phyloP scores from a whole-genome alignment of 1,140 invertebrate species.

The Panagrolaimus sp. region DNA sequence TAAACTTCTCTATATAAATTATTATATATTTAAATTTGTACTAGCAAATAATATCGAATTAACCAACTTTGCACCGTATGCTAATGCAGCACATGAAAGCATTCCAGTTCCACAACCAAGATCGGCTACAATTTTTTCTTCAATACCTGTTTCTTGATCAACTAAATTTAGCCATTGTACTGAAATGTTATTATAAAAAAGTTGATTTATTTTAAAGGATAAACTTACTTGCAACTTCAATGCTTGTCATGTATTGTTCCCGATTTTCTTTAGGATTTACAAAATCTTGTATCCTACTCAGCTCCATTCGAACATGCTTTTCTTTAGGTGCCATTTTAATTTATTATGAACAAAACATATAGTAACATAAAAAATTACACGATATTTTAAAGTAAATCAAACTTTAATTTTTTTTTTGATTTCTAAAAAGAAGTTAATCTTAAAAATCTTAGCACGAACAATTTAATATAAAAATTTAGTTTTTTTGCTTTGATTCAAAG shows the following conservation, averaged over 20 bases:
- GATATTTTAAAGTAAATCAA: too few relatives aligned
- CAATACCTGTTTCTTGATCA: background rate
- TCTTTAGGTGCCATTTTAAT: too few relatives aligned
- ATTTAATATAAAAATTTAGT: too few relatives aligned
- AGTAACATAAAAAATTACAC: too few relatives aligned
- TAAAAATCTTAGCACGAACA: too few relatives aligned
- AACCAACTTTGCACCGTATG: background rate
- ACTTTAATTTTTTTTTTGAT: too few relatives aligned
- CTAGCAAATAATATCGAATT: too few relatives aligned
- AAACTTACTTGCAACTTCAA: background rate
- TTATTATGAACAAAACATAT: too few relatives aligned
- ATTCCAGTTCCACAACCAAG: conserved; percentile 6
- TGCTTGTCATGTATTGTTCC: conserved; percentile 5
- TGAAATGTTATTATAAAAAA: background rate
- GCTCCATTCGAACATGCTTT: background rate
- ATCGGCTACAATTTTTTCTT: background rate
- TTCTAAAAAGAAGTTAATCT: too few relatives aligned
- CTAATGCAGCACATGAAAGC: background rate
- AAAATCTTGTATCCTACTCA: background rate
- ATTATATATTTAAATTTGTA: too few relatives aligned
- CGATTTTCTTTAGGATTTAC: background rate
- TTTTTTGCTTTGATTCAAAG: too few relatives aligned
- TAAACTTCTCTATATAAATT: too few relatives aligned
- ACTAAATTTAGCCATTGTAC: background rate
- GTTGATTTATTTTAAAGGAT: background rate